Base-by-base conservation (phyloP, 2,888 invertebrate genomes). In the Beris chalybata region DNA sequence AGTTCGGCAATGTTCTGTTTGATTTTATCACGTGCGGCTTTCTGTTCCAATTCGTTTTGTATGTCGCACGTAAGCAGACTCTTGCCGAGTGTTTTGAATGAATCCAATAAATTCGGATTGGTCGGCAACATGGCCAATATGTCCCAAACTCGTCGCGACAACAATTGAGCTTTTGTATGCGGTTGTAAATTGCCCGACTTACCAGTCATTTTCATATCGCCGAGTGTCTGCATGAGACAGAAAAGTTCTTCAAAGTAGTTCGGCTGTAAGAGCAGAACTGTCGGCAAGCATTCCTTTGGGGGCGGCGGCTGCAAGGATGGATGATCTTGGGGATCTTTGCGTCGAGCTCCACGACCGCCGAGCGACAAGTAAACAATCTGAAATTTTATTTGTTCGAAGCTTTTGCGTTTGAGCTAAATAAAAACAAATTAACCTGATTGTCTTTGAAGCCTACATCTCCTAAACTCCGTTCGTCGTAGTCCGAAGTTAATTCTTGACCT, bases 401-500 rank as follows among this genome's bases (percentile, higher is more conserved):
- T 7, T 9, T 9, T 7, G 9, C 5, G 9, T 7, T 7, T 7
- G 38, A 38, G 29, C 22, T 47, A 22, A 22, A 22, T 22, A 22
- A 22, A 22, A 22, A 22, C 3, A 22, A 22, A 22, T 22, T 22
- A 15, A 89, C 90, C 85, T 95, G 96, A 77, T 92, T 90, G 78
- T 97, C 96, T 78, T 96, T 97, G 77, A 96, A 94, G 29, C 95
- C 94, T 85, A 95, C 91, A 78, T 96, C 96, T 47, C 89, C 89
- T 3, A 96, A 82, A 2, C 92, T 92, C 72, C 95, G 90, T 76
- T 96, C 96, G 77, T 97, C 96, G 73, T 92, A 92, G 74, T 97
- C 96, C 4, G 92, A 90, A 0, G 93, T 93, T 6, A 97, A 82
- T 77, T 97, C 97, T 78, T 96, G 95, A 0, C 96, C 96, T 76